Evolutionary conservation across 2,113 vertebrate genomes (phyloP).

Genomic region (Misgurnus mizolepis): DNA sequence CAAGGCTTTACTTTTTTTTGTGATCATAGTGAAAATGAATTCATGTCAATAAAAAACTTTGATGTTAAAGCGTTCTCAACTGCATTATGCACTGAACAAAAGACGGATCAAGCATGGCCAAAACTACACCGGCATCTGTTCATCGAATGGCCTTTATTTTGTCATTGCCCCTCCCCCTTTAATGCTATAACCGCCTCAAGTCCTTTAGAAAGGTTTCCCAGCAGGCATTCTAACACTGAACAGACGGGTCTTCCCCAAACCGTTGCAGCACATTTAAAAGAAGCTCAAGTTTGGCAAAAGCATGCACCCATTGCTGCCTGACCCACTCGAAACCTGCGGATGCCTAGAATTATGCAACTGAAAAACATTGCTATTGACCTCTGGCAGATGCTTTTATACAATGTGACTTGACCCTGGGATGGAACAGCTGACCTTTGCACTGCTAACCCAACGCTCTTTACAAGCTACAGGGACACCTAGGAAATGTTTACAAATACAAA

Average conservation of each 20-base stretch:
- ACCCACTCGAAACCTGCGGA: background rate
- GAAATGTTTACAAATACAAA: too few species aligned
- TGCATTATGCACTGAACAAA: background rate
- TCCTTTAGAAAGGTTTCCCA: constrained; percentile 17
- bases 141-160: constrained; percentile 36
- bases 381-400: too few species aligned
- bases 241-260: constrained; percentile 27
- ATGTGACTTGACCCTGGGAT: too few species aligned
- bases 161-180: constrained; percentile 13
- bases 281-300: constrained; percentile 7
- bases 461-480: too few species aligned
- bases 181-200: constrained; percentile 4
- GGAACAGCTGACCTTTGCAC: too few species aligned
- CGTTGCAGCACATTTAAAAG: background rate
- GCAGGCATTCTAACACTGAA: constrained; percentile 8
- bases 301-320: background rate
- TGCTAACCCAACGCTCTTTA: too few species aligned
- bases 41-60: too few species aligned
- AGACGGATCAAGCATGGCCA: constrained; percentile 23
- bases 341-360: too few species aligned
- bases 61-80: too few species aligned
- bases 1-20: background rate
- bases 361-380: too few species aligned
- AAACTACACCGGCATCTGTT: constrained; percentile 31
- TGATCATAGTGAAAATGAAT: background rate